Evolutionary conservation across 1,140 invertebrate species (phyloP).

Genomic region (Cydia pomonella): DNA sequence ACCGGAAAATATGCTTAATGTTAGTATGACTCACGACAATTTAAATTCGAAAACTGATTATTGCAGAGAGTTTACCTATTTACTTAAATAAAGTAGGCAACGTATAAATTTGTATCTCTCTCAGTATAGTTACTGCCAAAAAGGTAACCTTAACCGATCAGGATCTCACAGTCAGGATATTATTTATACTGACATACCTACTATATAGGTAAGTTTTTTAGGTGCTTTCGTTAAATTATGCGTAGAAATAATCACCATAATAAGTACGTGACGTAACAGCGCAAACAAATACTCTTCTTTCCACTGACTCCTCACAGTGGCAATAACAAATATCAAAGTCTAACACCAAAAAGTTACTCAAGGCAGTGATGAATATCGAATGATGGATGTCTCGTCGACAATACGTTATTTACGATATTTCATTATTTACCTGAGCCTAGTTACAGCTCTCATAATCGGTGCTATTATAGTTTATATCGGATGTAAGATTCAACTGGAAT

Average conservation of each 20-base stretch:
- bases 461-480: constrained; percentile 45
- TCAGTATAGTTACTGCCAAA: too few species aligned
- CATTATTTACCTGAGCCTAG: constrained; percentile 58
- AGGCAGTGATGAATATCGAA: constrained; percentile 35
- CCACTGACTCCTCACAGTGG: neutral
- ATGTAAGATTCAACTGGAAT: constrained; percentile 37
- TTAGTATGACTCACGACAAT: too few species aligned
- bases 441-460: constrained; percentile 54
- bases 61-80: too few species aligned
- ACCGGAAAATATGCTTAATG: too few species aligned
- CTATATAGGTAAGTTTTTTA: too few species aligned
- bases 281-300: neutral
- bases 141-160: too few species aligned
- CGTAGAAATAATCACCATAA: neutral
- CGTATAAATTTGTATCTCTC: too few species aligned
- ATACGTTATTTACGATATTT: constrained; percentile 57
- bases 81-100: too few species aligned
- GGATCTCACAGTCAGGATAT: too few species aligned
- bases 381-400: constrained; percentile 54
- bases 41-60: too few species aligned
- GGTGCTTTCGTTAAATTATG: neutral
- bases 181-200: too few species aligned
- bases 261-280: neutral
- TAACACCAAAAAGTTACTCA: constrained; percentile 14
- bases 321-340: neutral